Base-by-base conservation (phyloP, 2,888 invertebrate genomes). In the Chrysotoxum bicinctum region DNA sequence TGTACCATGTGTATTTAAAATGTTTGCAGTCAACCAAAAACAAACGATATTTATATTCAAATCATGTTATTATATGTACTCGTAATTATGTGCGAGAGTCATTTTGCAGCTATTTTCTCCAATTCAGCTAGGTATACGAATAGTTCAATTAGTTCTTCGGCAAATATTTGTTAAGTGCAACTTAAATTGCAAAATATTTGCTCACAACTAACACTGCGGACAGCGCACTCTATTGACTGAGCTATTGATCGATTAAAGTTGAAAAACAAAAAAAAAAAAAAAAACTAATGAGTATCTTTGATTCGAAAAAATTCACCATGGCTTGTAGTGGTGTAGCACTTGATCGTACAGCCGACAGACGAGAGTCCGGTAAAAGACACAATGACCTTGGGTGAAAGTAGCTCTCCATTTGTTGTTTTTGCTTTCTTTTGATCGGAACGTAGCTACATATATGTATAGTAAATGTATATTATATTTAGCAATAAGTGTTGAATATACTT, bases 341-440 rank as follows among this genome's bases (percentile, higher is more conserved):
- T 19, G 19, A 9, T 35, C 50, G 72, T 48, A 21, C 23, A 23
- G 58, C 58, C 74, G 26, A 21, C 35, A 66, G 78, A 50, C 56
- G 50, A 68, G 80, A 76, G 85, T 87, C 87, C 86, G 80, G 87
- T 88, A 88, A 87, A 87, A 88, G 87, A 88, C 87, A 88, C 88
- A 88, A 88, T 88, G 88, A 88, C 88, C 88, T 88, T 88, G 88
- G 88, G 88, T 87, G 88, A 88, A 88, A 88, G 88, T 88, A 88
- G 87, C 87, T 88, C 85, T 87, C 82, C 86, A 86, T 86, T 86
- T 82, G 82, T 86, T 86, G 86, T 86, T 86, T 86, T 86, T 82
- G 82, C 82, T 86, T 86, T 85, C 85, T 85, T 85, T 85, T 81
- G 81, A 50, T 76, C 73, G 48, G 48, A 69, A 62, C 35, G 14